Percentiles rank a stretch among this genome's conserved stretches.
Conservation (phyloP, 2,113 vertebrate species). For the Gobiocypris rarus region DNA sequence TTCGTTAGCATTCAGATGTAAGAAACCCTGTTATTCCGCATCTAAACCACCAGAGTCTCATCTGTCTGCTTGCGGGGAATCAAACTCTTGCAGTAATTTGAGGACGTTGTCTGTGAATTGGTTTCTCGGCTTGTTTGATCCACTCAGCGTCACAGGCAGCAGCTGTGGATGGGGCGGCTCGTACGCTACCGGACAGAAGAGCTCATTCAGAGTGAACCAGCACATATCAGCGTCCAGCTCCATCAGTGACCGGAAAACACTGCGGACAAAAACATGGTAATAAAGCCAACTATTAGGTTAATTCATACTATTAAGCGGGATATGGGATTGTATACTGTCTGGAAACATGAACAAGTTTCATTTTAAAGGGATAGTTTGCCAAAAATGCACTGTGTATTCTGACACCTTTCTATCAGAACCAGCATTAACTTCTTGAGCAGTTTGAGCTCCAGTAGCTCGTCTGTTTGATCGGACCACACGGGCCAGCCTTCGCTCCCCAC, state of each 20-base stretch:
- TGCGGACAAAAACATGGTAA: slow-evolving; percentile 53
- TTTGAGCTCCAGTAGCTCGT: no score
- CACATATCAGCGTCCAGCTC: slow-evolving; percentile 82
- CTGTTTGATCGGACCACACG: no score
- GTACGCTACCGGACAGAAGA: slow-evolving; percentile 74
- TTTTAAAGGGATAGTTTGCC: no score
- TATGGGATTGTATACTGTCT: background rate
- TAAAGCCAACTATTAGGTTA: background rate
- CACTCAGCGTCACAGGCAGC: slow-evolving; percentile 67
- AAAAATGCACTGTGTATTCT: no score
- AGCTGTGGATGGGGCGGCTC: slow-evolving; percentile 80
- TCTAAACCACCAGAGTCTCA: background rate
- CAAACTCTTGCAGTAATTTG: slow-evolving; percentile 78
- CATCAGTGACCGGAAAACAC: slow-evolving; percentile 86
- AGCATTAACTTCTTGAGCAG: no score
- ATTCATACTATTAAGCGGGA: background rate
- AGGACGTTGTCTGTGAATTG: slow-evolving; percentile 81
- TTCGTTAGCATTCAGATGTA: background rate
- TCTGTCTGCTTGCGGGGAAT: background rate
- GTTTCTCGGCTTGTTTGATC: slow-evolving; percentile 65
- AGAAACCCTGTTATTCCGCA: no score
- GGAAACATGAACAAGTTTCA: background rate
- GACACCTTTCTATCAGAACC: no score
- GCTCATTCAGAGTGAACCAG: slow-evolving; percentile 85
- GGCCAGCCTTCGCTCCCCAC: no score